These are phyloP conservation scores for Falco rusticolus DNA, from an alignment of 2,797 vertebrate genomes.

Conservation along the genomic window DNA sequence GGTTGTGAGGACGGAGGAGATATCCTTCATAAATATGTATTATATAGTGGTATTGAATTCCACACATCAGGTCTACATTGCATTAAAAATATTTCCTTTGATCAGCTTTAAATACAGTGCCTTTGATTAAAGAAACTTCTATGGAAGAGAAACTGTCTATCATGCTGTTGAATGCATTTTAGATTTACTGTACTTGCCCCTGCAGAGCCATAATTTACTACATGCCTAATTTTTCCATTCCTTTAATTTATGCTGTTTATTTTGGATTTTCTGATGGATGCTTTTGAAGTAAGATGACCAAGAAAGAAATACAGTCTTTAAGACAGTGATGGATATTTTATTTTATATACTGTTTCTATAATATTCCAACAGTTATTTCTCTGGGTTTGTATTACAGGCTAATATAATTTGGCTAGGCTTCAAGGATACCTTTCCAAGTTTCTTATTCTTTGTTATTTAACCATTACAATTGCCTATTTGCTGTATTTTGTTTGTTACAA, in stretches of 20 bases:
- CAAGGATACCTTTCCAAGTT: background rate
- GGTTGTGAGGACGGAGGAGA: constrained; percentile 22
- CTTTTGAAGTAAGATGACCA: background rate
- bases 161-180: background rate
- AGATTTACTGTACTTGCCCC: background rate
- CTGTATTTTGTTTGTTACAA: background rate
- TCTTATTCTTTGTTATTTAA: background rate
- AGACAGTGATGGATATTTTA: background rate
- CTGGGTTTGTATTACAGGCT: background rate
- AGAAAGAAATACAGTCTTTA: background rate
- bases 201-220: background rate
- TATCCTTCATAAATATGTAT: constrained; percentile 61
- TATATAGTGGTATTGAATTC: constrained; percentile 50
- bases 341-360: background rate
- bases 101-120: constrained; percentile 8
- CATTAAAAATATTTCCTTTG: constrained; percentile 44
- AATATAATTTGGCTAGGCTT: background rate
- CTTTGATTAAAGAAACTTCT: background rate
- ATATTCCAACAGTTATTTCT: background rate
- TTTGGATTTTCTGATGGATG: background rate
- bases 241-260: background rate
- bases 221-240: background rate
- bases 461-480: background rate
- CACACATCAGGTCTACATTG: constrained; percentile 1
- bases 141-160: background rate